Evolutionary conservation across 2,113 vertebrate species (phyloP), one percentile per base, ranked within the genome.

Genomic region (Phycodurus eques): DNA sequence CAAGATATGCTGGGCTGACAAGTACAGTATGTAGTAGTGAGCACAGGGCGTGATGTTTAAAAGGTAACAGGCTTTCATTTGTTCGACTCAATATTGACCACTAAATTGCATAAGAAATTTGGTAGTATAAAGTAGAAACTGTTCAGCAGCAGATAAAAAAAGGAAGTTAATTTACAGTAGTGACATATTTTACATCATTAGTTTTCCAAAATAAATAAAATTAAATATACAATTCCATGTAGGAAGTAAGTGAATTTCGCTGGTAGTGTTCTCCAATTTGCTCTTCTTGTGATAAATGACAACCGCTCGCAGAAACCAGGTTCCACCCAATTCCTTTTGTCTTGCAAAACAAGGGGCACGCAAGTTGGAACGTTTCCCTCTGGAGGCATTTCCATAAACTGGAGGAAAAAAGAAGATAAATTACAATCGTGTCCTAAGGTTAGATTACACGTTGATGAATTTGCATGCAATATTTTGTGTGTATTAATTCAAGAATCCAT

Each of bases 51-150:
- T 67, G 82, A 84, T 79, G 72, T 80, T 39, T 39, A 39, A 75
- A 87, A 82, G 67, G 79, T 66, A 81, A 85, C 81, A 72, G 88
- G 78, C 73, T 88, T 87, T 86, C 53, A 62, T 87, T 86, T 80
- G 76, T 85, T 88, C 81, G 80, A 89, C 85, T 91, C 88, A 85
- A 88, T 85, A 86, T 88, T 85, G 82, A 89, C 85, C 87, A 90
- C 88, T 87, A 87, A 90, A 89, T 93, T 93, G 92, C 92, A 93
- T 93, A 93, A 92, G 92, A 93, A 93, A 92, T 91, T 90, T 93
- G 90, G 88, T 92, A 92, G 87, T 92, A 93, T 88, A 91, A 92
- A 93, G 92, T 93, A 92, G 89, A 92, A 93, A 93, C 87, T 88
- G 88, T 92, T 92, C 88, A 92, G 91, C 91, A 91, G 91, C 91